Conservation (phyloP, 2,797 vertebrate genomes). For the Rhabdomys pumilio region DNA sequence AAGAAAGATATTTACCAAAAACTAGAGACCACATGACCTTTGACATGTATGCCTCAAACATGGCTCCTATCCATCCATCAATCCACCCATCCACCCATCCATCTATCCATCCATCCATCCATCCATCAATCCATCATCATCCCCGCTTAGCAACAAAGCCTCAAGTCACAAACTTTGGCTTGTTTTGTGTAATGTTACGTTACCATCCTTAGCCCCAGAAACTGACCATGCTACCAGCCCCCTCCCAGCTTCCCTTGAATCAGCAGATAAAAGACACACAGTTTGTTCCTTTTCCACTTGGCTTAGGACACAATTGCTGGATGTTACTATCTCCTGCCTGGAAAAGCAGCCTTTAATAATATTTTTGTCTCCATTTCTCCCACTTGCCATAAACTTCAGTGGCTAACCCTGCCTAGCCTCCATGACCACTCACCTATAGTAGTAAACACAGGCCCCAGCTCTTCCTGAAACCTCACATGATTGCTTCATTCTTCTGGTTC, state of each 20-base stretch:
- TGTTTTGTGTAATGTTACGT: not conserved
- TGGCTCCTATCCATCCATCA: not conserved
- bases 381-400: not conserved
- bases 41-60: not conserved
- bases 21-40: not conserved
- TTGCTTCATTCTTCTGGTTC: not conserved
- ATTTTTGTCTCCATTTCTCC: not conserved
- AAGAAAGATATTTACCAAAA: conserved; percentile 17
- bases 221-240: not conserved
- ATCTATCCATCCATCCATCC: no score
- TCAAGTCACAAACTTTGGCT: not conserved
- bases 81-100: no score
- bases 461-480: not conserved
- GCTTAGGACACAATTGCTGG: not conserved
- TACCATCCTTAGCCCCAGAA: not conserved
- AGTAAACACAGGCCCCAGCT: not conserved
- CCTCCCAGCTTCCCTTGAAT: not conserved
- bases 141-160: not conserved
- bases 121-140: not conserved
- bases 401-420: not conserved
- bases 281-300: not conserved
- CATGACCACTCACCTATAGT: not conserved
- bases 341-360: not conserved
- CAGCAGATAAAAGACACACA: not conserved
- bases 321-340: not conserved